Evolutionary conservation across 1,140 invertebrate genomes (phyloP), one percentile per base, ranked within the genome.

Genomic region (Tenebrio molitor): DNA sequence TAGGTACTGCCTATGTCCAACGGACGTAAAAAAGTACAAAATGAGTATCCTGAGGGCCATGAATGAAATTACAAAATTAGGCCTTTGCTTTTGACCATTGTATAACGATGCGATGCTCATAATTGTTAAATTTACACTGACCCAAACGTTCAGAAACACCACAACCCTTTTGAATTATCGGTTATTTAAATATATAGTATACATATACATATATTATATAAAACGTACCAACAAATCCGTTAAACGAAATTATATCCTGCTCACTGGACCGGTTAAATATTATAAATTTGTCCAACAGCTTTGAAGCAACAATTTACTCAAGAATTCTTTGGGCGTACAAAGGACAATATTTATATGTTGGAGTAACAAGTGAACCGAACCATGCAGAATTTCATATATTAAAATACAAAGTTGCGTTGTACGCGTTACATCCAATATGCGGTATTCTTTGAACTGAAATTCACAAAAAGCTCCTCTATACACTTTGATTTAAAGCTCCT

Each of bases 401-500:
- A 77, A 77, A 77, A 79, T 75, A 79, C 76, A 79, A 79, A 78
- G 77, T 78, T 79, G 77, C 77, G 74, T 79, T 79, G 75, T 79
- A 71, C 42, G 70, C 58, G 75, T 73, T 74, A 70, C 73, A 75
- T 74, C 64, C 71, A 72, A 74, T 68, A 73, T 67, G 68, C 70
- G 75, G 77, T 58, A 36, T 50, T 76, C 75, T 79, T 79, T 78
- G 77, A 78, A 76, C 72, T 73, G 36, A 73, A 73, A 74, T 74
- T 74, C 67, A 66, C 72, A 75, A 78, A 33, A 74, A 71, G 64
- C 71, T 65, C 69, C 74, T 75, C 68, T 75, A 73, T 70, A 66
- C 53, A 58, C 68, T 39, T 73, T 63, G 71, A 74, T 71, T 41
- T 72, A 67, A 75, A 73, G 72, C 62, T 73, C 53, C 65, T 17